Evolutionary conservation across 2,888 invertebrate genomes (phyloP).

Genomic region (Lepidochrysops patricia): DNA sequence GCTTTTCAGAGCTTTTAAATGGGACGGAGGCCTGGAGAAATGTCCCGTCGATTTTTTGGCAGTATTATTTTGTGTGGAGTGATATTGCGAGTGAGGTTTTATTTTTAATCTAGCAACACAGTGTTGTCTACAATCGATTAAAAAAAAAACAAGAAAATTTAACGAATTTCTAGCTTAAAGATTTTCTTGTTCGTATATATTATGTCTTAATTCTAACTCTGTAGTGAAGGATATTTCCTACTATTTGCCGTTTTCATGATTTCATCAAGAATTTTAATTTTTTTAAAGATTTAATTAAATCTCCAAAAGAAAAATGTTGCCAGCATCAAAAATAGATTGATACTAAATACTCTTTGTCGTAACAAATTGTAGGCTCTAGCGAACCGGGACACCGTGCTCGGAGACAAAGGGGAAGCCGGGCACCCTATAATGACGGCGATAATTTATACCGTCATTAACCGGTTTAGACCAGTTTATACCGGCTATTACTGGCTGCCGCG

Average conservation of each 20-base stretch:
- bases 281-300: neutral
- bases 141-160: no score
- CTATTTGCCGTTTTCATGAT: no score
- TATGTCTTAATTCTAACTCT: no score
- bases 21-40: neutral
- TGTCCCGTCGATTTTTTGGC: neutral
- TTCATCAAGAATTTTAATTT: no score
- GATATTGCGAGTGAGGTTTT: neutral
- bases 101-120: neutral
- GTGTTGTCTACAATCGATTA: no score
- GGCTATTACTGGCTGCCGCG: neutral
- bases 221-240: no score
- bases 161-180: no score
- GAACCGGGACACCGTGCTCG: neutral
- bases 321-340: neutral
- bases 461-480: neutral
- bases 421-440: neutral
- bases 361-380: neutral
- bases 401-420: neutral
- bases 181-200: no score
- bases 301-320: neutral
- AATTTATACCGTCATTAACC: neutral
- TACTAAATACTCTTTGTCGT: neutral
- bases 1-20: neutral
- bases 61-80: neutral